Conservation (phyloP, 1,140 invertebrate species). For the Hirudo medicinalis region DNA sequence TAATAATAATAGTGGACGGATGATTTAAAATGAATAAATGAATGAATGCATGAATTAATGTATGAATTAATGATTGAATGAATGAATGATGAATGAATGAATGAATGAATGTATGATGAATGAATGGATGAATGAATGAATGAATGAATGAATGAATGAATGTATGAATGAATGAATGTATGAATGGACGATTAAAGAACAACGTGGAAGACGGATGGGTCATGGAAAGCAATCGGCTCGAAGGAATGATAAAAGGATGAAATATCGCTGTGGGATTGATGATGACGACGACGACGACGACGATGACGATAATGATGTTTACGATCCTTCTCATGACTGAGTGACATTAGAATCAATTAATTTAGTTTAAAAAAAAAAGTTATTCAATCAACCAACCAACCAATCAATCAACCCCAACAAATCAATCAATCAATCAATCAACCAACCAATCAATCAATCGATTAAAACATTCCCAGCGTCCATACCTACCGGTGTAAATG, state of each 20-base stretch:
- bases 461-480: no score
- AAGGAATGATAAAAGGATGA: no score
- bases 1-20: no score
- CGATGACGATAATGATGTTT: background rate
- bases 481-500: conserved; percentile 9
- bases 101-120: background rate
- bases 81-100: background rate
- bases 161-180: background rate
- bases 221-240: no score
- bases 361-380: background rate
- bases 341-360: background rate
- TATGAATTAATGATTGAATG: no score
- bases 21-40: no score
- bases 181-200: background rate
- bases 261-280: no score
- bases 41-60: no score
- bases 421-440: background rate
- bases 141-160: background rate
- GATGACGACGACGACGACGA: background rate
- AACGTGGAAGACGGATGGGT: no score
- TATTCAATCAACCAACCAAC: background rate
- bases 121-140: background rate
- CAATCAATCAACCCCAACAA: background rate
- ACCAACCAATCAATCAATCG: background rate
- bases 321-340: no score